Percentiles rank a stretch among this genome's conserved stretches.
Conservation (phyloP, 2,888 invertebrate species). For the Eilema sororculum region DNA sequence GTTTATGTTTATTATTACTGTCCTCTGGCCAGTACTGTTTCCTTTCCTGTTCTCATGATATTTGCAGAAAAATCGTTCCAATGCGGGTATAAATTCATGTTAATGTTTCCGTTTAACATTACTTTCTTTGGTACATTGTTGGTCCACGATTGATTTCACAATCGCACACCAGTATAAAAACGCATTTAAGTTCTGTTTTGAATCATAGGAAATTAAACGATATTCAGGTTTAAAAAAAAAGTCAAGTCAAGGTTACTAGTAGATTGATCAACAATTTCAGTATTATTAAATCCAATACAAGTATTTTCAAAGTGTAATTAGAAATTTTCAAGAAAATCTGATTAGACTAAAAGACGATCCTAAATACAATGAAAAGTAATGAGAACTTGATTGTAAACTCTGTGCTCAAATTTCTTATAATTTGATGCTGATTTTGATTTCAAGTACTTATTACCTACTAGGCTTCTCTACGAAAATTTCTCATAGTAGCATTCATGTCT, state of each 20-base stretch:
- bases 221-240: background rate
- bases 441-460: background rate
- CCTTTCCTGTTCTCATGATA: slow-evolving; percentile 15
- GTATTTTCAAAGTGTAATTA: background rate
- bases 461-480: background rate
- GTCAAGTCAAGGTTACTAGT: too few relatives aligned
- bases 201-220: background rate
- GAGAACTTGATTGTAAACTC: too few relatives aligned
- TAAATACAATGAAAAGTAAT: too few relatives aligned
- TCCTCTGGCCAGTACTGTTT: slow-evolving; percentile 20
- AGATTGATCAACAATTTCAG: too few relatives aligned
- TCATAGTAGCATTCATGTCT: background rate
- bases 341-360: background rate
- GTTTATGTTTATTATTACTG: slow-evolving; percentile 44
- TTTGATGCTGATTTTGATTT: background rate
- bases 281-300: too few relatives aligned
- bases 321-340: background rate
- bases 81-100: slow-evolving; percentile 1
- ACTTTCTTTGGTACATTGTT: background rate
- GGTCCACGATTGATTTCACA: too few relatives aligned
- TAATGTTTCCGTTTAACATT: background rate
- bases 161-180: too few relatives aligned
- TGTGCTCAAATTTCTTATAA: background rate
- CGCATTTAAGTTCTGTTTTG: background rate
- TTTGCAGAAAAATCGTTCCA: slow-evolving; percentile 12